Evolutionary conservation across 2,113 vertebrate genomes (phyloP).

Genomic region (Tupaia tana): DNA sequence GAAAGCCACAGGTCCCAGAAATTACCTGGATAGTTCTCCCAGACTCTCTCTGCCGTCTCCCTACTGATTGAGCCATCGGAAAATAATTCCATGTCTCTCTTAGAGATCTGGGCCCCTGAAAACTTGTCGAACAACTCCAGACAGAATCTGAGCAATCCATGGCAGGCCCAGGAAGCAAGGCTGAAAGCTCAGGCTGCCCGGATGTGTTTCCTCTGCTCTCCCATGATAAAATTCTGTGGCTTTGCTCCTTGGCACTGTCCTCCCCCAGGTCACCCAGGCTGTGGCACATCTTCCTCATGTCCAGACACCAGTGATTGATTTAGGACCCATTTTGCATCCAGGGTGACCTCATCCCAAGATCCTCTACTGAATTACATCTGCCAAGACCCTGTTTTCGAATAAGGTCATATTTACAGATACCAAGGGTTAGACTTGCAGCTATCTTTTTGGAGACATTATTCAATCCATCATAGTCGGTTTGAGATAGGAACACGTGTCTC

Average conservation of each 20-base stretch:
- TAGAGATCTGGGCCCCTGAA: neutral
- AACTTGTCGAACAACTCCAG: too few species aligned
- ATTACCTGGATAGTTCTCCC: too few species aligned
- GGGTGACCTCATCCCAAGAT: neutral
- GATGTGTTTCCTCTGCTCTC: rapidly evolving
- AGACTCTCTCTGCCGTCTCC: neutral
- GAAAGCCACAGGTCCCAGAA: too few species aligned
- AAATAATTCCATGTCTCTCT: neutral
- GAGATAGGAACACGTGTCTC: neutral
- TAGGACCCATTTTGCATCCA: neutral
- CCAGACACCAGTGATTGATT: neutral
- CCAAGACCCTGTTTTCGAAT: neutral
- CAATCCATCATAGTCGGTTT: neutral
- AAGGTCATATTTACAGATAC: neutral
- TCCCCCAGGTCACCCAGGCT: rapidly evolving
- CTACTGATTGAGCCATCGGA: too few species aligned
- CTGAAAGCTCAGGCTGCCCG: neutral
- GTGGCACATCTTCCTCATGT: neutral
- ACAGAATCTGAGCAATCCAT: neutral
- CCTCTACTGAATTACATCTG: neutral
- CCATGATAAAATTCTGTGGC: rapidly evolving
- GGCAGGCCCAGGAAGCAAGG: neutral
- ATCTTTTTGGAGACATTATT: neutral
- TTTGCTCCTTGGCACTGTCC: rapidly evolving
- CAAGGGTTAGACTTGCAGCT: neutral